Conservation (phyloP, 2,888 invertebrate species). For the Zeuzera pyrina region DNA sequence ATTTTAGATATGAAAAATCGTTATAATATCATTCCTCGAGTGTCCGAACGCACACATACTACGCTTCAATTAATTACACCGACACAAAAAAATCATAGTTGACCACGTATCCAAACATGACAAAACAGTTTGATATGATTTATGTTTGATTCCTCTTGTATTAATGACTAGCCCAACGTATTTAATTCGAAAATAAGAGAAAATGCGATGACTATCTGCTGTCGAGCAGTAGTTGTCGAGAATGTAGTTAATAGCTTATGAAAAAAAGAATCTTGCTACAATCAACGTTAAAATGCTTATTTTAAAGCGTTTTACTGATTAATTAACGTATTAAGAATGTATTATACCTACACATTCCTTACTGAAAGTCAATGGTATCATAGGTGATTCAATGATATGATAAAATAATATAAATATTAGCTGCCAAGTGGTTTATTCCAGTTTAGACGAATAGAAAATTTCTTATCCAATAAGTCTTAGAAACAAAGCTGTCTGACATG, state of each 20-base stretch:
- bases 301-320: slow-evolving; percentile 18
- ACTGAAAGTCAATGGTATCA: slow-evolving; percentile 1
- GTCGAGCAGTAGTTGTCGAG: slow-evolving; percentile 13
- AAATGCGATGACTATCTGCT: slow-evolving; percentile 17
- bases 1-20: slow-evolving; percentile 20
- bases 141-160: slow-evolving; percentile 19
- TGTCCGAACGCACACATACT: slow-evolving; percentile 4
- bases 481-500: too few relatives aligned
- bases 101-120: slow-evolving; percentile 3
- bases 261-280: slow-evolving; percentile 19
- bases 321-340: slow-evolving; percentile 20
- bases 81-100: not conserved
- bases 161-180: slow-evolving; percentile 20
- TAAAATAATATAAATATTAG: too few relatives aligned
- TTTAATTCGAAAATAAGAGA: slow-evolving; percentile 22
- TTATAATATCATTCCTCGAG: slow-evolving; percentile 10
- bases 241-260: slow-evolving; percentile 15
- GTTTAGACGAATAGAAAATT: slow-evolving; percentile 1
- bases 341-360: slow-evolving; percentile 1
- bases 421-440: too few relatives aligned
- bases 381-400: not conserved
- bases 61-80: too few relatives aligned
- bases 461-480: not conserved
- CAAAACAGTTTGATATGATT: slow-evolving; percentile 30
- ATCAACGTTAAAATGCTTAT: slow-evolving; percentile 20